These are phyloP conservation scores for Eristalinus aeneus DNA, from an alignment of 2,888 invertebrate species.

Conservation along the genomic window DNA sequence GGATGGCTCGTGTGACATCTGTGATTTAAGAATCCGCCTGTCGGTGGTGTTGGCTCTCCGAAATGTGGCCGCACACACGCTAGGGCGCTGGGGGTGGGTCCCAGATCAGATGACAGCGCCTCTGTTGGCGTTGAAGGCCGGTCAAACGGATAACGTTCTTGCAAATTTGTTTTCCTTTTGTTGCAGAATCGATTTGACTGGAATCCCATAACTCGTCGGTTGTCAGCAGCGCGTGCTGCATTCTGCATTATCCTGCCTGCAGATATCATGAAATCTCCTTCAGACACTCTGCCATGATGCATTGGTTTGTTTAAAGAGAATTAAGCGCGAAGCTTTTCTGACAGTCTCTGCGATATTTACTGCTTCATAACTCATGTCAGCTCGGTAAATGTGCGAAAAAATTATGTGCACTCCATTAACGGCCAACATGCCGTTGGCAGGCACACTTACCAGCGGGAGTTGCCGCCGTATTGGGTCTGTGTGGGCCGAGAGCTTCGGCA, in stretches of 20 bases:
- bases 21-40: background rate
- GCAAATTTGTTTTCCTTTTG: background rate
- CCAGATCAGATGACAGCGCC: background rate
- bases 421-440: background rate
- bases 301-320: background rate
- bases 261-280: background rate
- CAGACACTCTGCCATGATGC: background rate
- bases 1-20: background rate
- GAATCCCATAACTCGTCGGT: background rate
- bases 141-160: background rate
- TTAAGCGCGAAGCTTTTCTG: background rate
- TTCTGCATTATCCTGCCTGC: background rate
- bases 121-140: background rate
- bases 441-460: background rate
- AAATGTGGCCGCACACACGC: background rate
- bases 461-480: background rate
- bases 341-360: constrained; percentile 34
- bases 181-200: background rate
- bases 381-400: background rate
- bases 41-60: background rate
- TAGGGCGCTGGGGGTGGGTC: background rate
- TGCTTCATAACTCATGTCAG: constrained; percentile 65
- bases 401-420: background rate
- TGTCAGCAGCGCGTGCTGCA: background rate
- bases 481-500: background rate